Evolutionary conservation across 2,113 vertebrate genomes (phyloP).

Genomic region (Athene cunicularia): DNA sequence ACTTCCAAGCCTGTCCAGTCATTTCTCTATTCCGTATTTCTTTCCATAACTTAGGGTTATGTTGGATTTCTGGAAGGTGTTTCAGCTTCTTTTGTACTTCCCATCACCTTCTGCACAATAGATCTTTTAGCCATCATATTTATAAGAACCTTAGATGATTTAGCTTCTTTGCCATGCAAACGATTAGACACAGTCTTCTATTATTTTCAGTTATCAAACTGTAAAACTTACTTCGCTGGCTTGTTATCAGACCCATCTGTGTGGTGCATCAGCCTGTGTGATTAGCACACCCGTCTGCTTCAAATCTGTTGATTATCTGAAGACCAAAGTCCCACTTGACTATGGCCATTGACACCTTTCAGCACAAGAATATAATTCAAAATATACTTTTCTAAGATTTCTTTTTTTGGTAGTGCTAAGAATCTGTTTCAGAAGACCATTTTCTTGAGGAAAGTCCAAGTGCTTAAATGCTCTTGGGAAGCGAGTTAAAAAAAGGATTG

Average conservation of each 20-base stretch:
- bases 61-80: neutral
- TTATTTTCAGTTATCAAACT: slow-evolving; percentile 14
- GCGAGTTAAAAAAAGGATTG: fast-evolving
- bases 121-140: neutral
- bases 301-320: neutral
- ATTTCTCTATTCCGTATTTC: neutral
- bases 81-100: neutral
- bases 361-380: neutral
- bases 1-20: neutral
- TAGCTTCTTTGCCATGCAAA: neutral
- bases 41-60: neutral
- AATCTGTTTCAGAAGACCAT: neutral
- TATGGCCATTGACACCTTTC: slow-evolving; percentile 22
- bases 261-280: neutral
- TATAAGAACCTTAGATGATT: neutral
- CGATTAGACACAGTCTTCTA: neutral
- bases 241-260: slow-evolving; percentile 11
- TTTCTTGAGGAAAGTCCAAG: neutral
- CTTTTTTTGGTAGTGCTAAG: neutral
- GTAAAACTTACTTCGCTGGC: neutral
- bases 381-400: neutral
- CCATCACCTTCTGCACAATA: neutral
- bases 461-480: neutral
- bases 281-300: slow-evolving; percentile 13
- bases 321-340: slow-evolving; percentile 17